phyloP scores from a whole-genome alignment of 2,888 invertebrate species.

The Limnephilus auricula region DNA sequence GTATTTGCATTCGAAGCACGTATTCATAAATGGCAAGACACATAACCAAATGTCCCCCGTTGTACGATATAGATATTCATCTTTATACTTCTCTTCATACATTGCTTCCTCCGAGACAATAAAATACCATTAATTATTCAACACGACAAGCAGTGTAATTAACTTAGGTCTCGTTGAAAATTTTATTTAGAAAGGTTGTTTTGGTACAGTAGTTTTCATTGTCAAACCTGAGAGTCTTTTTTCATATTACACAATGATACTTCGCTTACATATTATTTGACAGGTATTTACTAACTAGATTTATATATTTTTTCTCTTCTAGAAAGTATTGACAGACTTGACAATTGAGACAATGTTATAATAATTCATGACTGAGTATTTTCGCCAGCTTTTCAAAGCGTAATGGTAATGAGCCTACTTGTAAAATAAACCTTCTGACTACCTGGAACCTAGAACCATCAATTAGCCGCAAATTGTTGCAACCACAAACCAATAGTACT shows the following conservation, averaged over 20 bases:
- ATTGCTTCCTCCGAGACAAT: slow-evolving; percentile 25
- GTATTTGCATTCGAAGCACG: slow-evolving; percentile 16
- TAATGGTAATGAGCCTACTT: not conserved
- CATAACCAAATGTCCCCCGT: slow-evolving; percentile 27
- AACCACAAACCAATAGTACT: not conserved
- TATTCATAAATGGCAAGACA: slow-evolving; percentile 41
- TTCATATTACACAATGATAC: not conserved
- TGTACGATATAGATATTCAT: not conserved
- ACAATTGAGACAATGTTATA: not conserved
- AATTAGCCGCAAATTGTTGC: not conserved
- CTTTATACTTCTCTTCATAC: not conserved
- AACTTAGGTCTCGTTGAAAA: slow-evolving; percentile 15
- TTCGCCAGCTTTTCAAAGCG: not conserved
- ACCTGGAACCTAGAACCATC: not conserved
- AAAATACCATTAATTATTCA: slow-evolving; percentile 37
- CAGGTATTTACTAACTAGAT: not conserved
- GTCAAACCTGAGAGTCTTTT: not conserved
- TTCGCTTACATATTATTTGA: not conserved
- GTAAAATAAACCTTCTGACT: not conserved
- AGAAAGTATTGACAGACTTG: not conserved
- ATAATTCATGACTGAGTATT: not conserved
- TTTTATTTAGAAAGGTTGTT: slow-evolving; percentile 10
- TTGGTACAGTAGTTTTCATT: slow-evolving; percentile 6
- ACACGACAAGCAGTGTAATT: slow-evolving; percentile 28
- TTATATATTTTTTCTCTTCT: not conserved